phyloP scores from a whole-genome alignment of 2,113 vertebrate genomes.

The Lophotis ruficrista region DNA sequence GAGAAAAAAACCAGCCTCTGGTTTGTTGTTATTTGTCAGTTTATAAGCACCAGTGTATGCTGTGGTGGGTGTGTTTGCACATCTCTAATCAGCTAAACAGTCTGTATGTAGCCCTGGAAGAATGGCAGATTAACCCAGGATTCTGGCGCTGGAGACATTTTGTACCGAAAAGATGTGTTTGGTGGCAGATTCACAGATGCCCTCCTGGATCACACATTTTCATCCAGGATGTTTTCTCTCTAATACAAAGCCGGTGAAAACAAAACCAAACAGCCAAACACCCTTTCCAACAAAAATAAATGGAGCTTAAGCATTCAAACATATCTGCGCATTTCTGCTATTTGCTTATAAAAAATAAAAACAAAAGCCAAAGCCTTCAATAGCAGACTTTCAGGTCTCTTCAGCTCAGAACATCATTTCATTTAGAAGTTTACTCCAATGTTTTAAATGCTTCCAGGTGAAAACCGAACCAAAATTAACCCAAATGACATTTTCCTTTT shows the following conservation, averaged over 20 bases:
- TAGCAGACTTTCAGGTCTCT: slow-evolving; percentile 18
- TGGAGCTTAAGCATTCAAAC: slow-evolving; percentile 40
- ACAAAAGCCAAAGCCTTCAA: slow-evolving; percentile 21
- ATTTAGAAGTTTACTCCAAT: not conserved
- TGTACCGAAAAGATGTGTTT: slow-evolving; percentile 1
- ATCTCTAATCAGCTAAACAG: slow-evolving; percentile 15
- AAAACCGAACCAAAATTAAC: slow-evolving; percentile 24
- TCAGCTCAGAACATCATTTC: not conserved
- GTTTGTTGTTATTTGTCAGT: not conserved
- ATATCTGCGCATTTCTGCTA: not conserved
- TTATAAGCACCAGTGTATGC: not conserved
- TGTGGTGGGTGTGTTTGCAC: slow-evolving; percentile 26
- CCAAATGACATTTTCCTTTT: not conserved
- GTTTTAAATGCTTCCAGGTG: not conserved
- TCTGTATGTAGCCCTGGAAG: not conserved
- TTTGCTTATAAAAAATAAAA: not conserved
- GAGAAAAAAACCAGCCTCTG: not conserved
- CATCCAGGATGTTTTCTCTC: slow-evolving; percentile 52
- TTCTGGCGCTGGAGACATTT: slow-evolving; percentile 12
- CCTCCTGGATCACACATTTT: slow-evolving; percentile 41
- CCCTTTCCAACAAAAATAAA: slow-evolving; percentile 61
- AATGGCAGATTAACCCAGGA: slow-evolving; percentile 46
- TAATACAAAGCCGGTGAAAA: slow-evolving; percentile 25
- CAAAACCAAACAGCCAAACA: slow-evolving; percentile 58
- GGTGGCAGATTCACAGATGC: slow-evolving; percentile 23